Conservation (phyloP, 2,797 vertebrate species). For the Pipistrellus kuhlii region DNA sequence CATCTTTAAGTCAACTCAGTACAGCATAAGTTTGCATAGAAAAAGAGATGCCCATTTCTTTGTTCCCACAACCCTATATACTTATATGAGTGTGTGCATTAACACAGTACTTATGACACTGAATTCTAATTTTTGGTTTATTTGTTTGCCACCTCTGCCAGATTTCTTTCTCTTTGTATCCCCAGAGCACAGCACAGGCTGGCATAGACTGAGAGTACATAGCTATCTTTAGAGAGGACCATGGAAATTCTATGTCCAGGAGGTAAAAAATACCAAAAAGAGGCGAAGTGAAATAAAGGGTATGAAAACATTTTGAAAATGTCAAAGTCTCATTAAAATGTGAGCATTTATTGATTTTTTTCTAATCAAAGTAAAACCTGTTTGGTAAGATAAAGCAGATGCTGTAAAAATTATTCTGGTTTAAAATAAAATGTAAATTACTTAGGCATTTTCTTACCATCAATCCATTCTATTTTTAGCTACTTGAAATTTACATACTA, state of each 20-base stretch:
- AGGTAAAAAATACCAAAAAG: background rate
- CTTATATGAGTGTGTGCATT: background rate
- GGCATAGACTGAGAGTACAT: background rate
- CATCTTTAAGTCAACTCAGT: conserved; percentile 22
- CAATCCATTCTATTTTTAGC: conserved; percentile 21
- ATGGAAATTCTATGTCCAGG: background rate
- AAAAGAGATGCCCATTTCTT: conserved; percentile 13
- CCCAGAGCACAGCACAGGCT: background rate
- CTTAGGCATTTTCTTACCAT: background rate
- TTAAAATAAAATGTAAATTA: conserved; percentile 54
- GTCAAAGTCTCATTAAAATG: conserved; percentile 22
- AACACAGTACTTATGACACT: background rate
- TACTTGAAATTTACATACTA: conserved; percentile 25
- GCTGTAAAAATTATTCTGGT: background rate
- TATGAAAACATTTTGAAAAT: conserved; percentile 57
- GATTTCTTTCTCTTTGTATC: background rate
- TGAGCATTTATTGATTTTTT: conserved; percentile 30
- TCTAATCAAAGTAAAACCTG: conserved; percentile 37
- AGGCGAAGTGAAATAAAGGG: conserved; percentile 25
- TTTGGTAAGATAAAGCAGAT: conserved; percentile 26
- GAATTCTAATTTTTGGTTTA: conserved; percentile 11
- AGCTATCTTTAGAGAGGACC: background rate
- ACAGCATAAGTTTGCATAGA: background rate
- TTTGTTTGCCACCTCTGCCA: conserved; percentile 18
- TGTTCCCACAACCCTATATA: background rate